Base-by-base conservation (phyloP, 2,797 vertebrate genomes). In the Anguilla anguilla region DNA sequence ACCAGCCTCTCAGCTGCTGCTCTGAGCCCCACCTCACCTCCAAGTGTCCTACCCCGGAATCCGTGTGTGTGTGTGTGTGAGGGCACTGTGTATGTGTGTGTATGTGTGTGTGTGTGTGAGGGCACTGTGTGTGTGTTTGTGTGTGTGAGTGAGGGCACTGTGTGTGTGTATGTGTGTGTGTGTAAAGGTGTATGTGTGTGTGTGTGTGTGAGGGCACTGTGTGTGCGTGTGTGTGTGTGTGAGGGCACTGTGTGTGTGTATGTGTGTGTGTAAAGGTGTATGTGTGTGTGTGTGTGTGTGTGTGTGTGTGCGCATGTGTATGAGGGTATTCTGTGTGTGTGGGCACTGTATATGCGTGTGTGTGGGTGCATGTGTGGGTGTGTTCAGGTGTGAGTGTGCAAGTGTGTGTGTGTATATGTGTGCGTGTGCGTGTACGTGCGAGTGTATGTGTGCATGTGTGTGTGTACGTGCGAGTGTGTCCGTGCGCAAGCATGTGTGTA, bases 1-100 rank as follows among this genome's bases (percentile, higher is more conserved):
- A 61, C 15, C 72, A 39, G 83, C 51, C 35, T 15, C 53, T 85
- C 57, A 64, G 55, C 79, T 43, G 85, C 79, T 39, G 57, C 82
- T 77, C n/a, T 67, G 57, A 13, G 88, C 86, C 85, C 88, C 25
- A 83, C 87, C 46, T 89, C 90, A 93, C 94, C 94, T 95, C 93
- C 87, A 93, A 92, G 93, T 85, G 94, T 88, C 94, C 93, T 94
- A 93, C 91, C 93, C 91, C 93, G 88, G 91, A 91, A 90, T 89
- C 86, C 39, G 92, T 90, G 91, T 88, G 93, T 59, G 43, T 53
- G 43, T 35, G 49, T 82, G 77, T 46, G 84, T 85, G 84, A 61
- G 67, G 83, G 86, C 9, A 19, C 46, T 64, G 6, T 64, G 22
- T 64, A 17, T 64, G 22, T 57, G 49, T 86, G n/a, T n/a, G n/a